These are phyloP conservation scores for Luffia ferchaultella DNA, from an alignment of 2,888 invertebrate genomes.

Conservation along the genomic window DNA sequence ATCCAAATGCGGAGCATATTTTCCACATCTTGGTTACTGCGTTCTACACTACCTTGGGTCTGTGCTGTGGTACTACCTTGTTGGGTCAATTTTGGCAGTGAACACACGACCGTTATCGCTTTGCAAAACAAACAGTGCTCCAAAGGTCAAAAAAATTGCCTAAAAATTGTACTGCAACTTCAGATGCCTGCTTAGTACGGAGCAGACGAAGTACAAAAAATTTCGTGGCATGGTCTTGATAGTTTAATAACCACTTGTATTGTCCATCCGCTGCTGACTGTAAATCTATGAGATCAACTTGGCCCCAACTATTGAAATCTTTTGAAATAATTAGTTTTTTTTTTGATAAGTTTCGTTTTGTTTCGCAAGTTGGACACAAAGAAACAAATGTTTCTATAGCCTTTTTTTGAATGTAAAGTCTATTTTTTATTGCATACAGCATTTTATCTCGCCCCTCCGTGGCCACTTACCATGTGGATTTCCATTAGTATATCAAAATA, in stretches of 20 bases:
- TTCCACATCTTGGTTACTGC: background rate
- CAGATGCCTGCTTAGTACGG: slow-evolving; percentile 15
- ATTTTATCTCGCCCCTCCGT: no score
- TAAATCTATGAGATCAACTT: slow-evolving; percentile 22
- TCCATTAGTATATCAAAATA: background rate
- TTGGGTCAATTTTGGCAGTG: slow-evolving; percentile 5
- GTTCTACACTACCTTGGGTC: background rate
- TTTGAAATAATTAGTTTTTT: no score
- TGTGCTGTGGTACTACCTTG: background rate
- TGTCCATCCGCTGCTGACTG: slow-evolving; percentile 19
- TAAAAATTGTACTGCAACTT: slow-evolving; percentile 20
- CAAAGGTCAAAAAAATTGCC: slow-evolving; percentile 16
- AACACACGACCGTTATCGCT: slow-evolving; percentile 15
- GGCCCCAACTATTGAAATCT: slow-evolving; percentile 19
- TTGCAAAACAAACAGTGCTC: slow-evolving; percentile 14
- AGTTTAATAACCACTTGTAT: slow-evolving; percentile 21
- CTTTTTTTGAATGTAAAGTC: no score
- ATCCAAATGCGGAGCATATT: background rate
- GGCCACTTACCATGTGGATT: no score
- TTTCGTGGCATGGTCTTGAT: slow-evolving; percentile 22
- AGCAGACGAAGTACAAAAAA: slow-evolving; percentile 19
- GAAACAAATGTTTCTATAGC: no score
- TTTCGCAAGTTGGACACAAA: no score
- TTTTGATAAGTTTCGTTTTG: no score
- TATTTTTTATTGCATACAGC: background rate